Percentiles rank a stretch among this genome's conserved stretches.
Conservation (phyloP, 1,140 invertebrate genomes). For the Pantala flavescens region DNA sequence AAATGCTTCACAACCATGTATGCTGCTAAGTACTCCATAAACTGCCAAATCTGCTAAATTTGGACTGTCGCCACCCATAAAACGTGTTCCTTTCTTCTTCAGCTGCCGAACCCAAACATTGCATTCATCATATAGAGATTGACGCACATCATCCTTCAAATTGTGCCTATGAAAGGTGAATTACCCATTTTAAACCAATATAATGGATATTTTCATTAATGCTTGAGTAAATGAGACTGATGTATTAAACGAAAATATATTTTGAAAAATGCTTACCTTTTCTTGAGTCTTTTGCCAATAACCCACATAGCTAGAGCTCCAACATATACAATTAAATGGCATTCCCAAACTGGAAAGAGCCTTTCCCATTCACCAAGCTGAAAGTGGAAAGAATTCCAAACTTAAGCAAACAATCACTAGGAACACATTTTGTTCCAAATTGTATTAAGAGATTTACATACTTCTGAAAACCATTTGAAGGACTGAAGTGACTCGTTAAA, state of each 20-base stretch:
- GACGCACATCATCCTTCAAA: slow-evolving; percentile 77
- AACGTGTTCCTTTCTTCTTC: slow-evolving; percentile 49
- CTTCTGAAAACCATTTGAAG: slow-evolving; percentile 82
- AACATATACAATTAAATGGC: slow-evolving; percentile 79
- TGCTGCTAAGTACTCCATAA: slow-evolving; percentile 86
- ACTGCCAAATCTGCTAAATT: slow-evolving; percentile 89
- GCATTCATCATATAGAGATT: slow-evolving; percentile 82
- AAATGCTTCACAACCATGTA: slow-evolving; percentile 91
- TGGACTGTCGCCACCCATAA: slow-evolving; percentile 74
- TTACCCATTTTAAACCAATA: too few relatives aligned
- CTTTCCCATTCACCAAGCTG: slow-evolving; percentile 83
- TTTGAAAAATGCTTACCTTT: slow-evolving; percentile 42
- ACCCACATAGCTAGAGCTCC: slow-evolving; percentile 91
- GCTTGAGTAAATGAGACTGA: too few relatives aligned
- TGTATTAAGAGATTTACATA: slow-evolving; percentile 27
- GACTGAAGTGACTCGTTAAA: slow-evolving; percentile 72
- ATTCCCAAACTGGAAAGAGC: slow-evolving; percentile 76
- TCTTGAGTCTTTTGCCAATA: slow-evolving; percentile 80
- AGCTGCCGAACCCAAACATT: slow-evolving; percentile 67
- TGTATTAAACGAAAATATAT: too few relatives aligned
- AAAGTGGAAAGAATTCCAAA: slow-evolving; percentile 14
- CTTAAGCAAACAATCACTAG: not conserved
- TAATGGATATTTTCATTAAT: too few relatives aligned
- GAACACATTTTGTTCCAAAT: not conserved
- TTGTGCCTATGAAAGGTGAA: slow-evolving; percentile 48